phyloP scores from a whole-genome alignment of 1,140 invertebrate species.

The Heterodera carotae region DNA sequence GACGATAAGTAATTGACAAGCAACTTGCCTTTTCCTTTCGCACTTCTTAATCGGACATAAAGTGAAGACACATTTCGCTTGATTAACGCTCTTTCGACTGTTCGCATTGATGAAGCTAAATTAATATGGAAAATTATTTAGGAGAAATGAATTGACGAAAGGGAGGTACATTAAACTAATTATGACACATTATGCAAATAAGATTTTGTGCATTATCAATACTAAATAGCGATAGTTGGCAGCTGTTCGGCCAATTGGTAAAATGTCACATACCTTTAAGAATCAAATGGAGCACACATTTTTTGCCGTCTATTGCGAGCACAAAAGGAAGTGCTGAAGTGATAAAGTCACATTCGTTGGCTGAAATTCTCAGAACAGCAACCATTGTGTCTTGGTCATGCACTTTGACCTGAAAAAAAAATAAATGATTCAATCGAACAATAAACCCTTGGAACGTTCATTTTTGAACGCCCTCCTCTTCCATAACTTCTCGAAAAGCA shows the following conservation, averaged over 20 bases:
- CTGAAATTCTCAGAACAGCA: constrained; percentile 28
- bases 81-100: constrained; percentile 27
- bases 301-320: not conserved
- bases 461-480: no score
- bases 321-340: constrained; percentile 38
- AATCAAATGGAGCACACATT: constrained; percentile 7
- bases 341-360: constrained; percentile 23
- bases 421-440: no score
- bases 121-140: not conserved
- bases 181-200: no score
- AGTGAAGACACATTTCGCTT: constrained; percentile 25
- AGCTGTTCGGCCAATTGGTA: no score
- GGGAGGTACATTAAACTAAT: no score
- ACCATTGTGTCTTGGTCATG: constrained; percentile 28
- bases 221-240: no score
- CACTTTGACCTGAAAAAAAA: constrained; percentile 40
- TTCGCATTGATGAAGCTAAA: constrained; percentile 41
- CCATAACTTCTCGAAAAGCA: no score
- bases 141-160: no score
- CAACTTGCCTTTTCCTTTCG: constrained; percentile 22
- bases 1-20: not conserved
- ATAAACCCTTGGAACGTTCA: not conserved
- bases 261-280: constrained; percentile 23
- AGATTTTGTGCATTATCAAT: no score
- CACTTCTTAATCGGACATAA: constrained; percentile 16